Conservation (phyloP, 92 coral and sea anemone species). For the Palythoa grandiflora region DNA sequence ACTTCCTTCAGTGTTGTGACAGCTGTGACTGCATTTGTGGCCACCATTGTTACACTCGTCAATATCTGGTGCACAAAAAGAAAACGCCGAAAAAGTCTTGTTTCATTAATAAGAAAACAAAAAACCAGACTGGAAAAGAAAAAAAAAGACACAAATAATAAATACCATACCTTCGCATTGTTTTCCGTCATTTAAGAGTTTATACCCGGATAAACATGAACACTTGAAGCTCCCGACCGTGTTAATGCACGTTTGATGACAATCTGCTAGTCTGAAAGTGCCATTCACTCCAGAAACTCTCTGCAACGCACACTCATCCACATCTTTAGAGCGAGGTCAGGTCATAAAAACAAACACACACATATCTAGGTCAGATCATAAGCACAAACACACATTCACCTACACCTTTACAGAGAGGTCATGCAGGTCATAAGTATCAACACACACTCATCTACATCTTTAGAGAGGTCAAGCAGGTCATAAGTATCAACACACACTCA, state of each 20-base stretch:
- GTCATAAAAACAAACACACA: too few species aligned
- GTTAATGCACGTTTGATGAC: slow-evolving; percentile 53
- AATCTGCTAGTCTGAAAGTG: slow-evolving; percentile 41
- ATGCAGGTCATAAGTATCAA: too few species aligned
- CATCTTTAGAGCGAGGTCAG: slow-evolving; percentile 7
- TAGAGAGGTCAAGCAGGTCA: too few species aligned
- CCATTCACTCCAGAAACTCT: slow-evolving; percentile 19
- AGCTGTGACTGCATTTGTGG: slow-evolving; percentile 54
- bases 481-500: too few species aligned
- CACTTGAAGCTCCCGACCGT: slow-evolving; percentile 49
- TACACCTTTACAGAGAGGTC: too few species aligned
- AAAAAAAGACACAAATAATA: too few species aligned
- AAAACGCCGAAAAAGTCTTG: not conserved
- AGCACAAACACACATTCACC: too few species aligned
- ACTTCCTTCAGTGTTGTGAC: slow-evolving; percentile 59
- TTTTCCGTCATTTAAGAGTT: not conserved
- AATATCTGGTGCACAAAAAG: not conserved
- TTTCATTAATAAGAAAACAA: not conserved
- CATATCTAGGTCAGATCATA: too few species aligned
- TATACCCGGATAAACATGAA: slow-evolving; percentile 47
- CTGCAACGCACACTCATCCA: slow-evolving; percentile 49
- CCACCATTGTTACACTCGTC: not conserved
- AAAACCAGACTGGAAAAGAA: too few species aligned
- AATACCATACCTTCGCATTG: slow-evolving; percentile 25
- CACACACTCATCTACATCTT: too few species aligned